Conservation (phyloP, 1,140 invertebrate species). For the Mylabris phalerata region DNA sequence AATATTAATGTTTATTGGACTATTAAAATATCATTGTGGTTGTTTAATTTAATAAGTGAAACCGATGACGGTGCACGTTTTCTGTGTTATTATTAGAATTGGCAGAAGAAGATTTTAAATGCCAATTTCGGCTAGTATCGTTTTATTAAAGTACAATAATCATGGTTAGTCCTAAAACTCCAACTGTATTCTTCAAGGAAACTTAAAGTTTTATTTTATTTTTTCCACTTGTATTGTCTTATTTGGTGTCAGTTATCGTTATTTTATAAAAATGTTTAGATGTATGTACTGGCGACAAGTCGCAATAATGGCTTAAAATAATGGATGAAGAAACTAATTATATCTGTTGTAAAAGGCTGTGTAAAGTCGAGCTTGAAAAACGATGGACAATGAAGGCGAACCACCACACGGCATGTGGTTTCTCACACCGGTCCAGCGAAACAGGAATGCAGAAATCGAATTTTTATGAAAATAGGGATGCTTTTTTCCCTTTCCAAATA, state of each 20-base stretch:
- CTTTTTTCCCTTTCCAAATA: too few relatives aligned
- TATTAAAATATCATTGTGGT: constrained; percentile 10
- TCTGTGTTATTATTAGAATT: constrained; percentile 5
- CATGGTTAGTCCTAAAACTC: too few relatives aligned
- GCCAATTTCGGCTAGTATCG: too few relatives aligned
- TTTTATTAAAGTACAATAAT: too few relatives aligned
- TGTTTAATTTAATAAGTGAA: constrained; percentile 1
- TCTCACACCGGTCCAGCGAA: constrained; percentile 17
- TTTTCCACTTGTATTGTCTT: too few relatives aligned
- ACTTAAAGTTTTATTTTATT: too few relatives aligned
- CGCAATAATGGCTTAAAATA: constrained; percentile 17
- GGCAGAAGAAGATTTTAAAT: background rate
- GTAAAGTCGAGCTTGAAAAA: constrained; percentile 20
- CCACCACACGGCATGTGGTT: constrained; percentile 9
- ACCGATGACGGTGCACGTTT: constrained; percentile 1
- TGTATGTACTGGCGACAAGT: background rate
- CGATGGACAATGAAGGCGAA: constrained; percentile 19
- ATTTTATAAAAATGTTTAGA: background rate
- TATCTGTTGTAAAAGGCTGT: constrained; percentile 27
- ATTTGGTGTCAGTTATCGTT: constrained; percentile 5
- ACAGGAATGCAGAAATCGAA: constrained; percentile 34
- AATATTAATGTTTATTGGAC: constrained; percentile 3
- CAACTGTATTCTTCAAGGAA: too few relatives aligned
- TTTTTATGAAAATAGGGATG: constrained; percentile 23
- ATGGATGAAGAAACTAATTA: constrained; percentile 32